These are phyloP conservation scores for Pachydiplax longipennis DNA, from an alignment of 2,888 invertebrate species.

Conservation along the genomic window DNA sequence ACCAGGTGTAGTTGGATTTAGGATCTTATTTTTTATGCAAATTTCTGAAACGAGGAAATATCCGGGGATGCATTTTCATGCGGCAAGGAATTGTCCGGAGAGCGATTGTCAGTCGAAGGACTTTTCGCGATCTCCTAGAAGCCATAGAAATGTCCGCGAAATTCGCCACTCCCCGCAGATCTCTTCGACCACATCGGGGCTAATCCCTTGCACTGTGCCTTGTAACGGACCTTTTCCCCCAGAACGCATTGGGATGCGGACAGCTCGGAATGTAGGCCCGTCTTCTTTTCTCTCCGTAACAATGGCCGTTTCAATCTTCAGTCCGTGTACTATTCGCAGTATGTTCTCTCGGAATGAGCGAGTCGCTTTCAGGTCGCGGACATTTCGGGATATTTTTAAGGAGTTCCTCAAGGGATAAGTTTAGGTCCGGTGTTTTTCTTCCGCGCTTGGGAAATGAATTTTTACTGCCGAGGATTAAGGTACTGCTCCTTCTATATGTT, in stretches of 20 bases:
- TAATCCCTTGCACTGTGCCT: neutral
- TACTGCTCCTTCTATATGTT: neutral
- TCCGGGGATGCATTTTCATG: too few relatives aligned
- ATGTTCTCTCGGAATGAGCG: neutral
- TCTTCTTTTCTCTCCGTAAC: neutral
- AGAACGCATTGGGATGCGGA: neutral
- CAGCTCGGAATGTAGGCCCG: neutral
- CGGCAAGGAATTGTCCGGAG: too few relatives aligned
- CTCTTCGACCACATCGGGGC: neutral
- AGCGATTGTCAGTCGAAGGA: too few relatives aligned
- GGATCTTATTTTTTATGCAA: too few relatives aligned
- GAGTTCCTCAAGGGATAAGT: too few relatives aligned
- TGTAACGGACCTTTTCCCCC: slow-evolving; percentile 1
- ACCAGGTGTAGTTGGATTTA: too few relatives aligned
- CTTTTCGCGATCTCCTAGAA: neutral
- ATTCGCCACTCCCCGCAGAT: neutral
- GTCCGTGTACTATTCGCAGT: neutral
- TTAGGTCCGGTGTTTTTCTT: neutral
- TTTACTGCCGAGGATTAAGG: neutral
- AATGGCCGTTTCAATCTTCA: neutral
- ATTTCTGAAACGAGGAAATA: too few relatives aligned
- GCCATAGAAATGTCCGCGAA: neutral
- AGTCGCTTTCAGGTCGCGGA: too few relatives aligned
- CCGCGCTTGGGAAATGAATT: neutral
- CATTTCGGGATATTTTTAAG: too few relatives aligned